These are phyloP conservation scores for Pachliopta kotzebuea DNA, from an alignment of 2,888 invertebrate genomes.

Conservation along the genomic window DNA sequence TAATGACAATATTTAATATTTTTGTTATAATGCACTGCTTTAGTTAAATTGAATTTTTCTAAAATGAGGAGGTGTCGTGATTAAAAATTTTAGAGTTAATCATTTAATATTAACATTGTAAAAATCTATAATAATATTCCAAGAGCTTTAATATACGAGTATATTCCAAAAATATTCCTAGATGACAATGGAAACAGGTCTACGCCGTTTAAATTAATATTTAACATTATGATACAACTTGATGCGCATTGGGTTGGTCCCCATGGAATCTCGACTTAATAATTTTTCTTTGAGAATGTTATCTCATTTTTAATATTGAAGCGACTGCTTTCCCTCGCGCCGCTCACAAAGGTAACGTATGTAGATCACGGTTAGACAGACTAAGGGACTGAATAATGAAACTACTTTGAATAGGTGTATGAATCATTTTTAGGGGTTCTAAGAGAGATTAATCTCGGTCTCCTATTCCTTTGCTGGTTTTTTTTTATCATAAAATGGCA, in stretches of 20 bases:
- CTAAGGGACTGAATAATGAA: slow-evolving; percentile 49
- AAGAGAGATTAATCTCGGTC: slow-evolving; percentile 18
- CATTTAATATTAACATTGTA: too few relatives aligned
- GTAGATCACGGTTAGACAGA: slow-evolving; percentile 49
- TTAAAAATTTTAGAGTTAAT: too few relatives aligned
- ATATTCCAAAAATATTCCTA: slow-evolving; percentile 17
- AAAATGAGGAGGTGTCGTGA: too few relatives aligned
- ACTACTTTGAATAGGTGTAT: slow-evolving; percentile 32
- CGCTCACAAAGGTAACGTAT: slow-evolving; percentile 66
- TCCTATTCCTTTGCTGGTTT: slow-evolving; percentile 3
- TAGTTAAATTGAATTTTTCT: too few relatives aligned
- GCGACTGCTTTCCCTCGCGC: slow-evolving; percentile 61
- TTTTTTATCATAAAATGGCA: too few relatives aligned
- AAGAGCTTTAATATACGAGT: slow-evolving; percentile 11
- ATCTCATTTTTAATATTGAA: slow-evolving; percentile 76
- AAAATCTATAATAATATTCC: too few relatives aligned
- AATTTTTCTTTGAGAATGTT: slow-evolving; percentile 76
- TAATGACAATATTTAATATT: too few relatives aligned
- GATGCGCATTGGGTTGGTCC: slow-evolving; percentile 70
- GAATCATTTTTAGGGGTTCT: slow-evolving; percentile 30
- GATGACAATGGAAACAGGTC: slow-evolving; percentile 53
- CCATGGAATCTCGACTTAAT: slow-evolving; percentile 72
- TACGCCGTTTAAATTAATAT: slow-evolving; percentile 66
- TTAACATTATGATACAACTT: slow-evolving; percentile 74
- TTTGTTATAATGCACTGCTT: too few relatives aligned